Evolutionary conservation across 2,113 vertebrate species (phyloP).

Genomic region (Xiphias gladius): DNA sequence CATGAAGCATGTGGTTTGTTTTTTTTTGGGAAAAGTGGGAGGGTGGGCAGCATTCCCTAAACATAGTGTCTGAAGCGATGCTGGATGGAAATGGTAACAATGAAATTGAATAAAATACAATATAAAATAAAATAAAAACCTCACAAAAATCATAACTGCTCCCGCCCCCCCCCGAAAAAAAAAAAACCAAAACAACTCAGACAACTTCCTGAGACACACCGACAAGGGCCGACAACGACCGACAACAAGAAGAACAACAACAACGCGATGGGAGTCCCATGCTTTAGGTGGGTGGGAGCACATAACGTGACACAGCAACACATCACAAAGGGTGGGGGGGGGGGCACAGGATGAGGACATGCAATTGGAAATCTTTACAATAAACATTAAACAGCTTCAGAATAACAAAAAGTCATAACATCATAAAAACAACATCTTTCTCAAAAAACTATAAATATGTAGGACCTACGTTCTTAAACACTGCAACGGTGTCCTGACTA

Average conservation of each 20-base stretch:
- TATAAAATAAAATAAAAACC: constrained; percentile 26
- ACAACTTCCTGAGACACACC: constrained; percentile 60
- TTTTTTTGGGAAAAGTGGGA: constrained; percentile 31
- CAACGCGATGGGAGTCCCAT: constrained; percentile 71
- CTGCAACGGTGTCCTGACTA: not conserved
- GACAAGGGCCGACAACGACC: constrained; percentile 44
- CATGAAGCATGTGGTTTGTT: constrained; percentile 45
- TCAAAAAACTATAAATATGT: too few relatives aligned
- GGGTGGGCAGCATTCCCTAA: constrained; percentile 73
- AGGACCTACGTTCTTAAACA: not conserved
- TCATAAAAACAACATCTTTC: not conserved
- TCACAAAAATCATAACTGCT: constrained; percentile 53
- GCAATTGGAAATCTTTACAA: constrained; percentile 66
- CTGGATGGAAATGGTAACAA: constrained; percentile 65
- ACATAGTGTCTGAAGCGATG: constrained; percentile 60
- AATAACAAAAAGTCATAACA: constrained; percentile 21
- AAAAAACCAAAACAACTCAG: constrained; percentile 43
- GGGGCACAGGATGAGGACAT: constrained; percentile 77
- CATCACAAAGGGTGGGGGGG: constrained; percentile 57
- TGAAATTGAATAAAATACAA: constrained; percentile 26
- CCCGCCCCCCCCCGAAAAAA: not conserved
- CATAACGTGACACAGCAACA: constrained; percentile 62
- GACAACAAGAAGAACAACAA: constrained; percentile 60
- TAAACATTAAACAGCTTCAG: constrained; percentile 20
- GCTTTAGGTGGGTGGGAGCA: constrained; percentile 68